phyloP scores from a whole-genome alignment of 1,140 invertebrate genomes.

The Platorchestia sp. region DNA sequence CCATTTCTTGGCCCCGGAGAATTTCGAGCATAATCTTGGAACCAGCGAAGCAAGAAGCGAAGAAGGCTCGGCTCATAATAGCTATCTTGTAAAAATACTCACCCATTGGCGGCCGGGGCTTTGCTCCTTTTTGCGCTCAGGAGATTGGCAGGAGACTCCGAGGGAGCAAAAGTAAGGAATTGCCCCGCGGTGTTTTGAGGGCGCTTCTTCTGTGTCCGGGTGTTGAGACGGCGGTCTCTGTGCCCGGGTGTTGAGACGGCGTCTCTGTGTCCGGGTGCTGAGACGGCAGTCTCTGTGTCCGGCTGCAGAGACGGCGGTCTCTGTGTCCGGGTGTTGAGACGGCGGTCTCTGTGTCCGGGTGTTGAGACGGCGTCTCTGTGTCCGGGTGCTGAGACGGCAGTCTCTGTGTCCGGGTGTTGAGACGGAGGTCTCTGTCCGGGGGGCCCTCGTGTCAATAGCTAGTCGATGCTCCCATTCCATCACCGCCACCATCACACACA shows the following conservation, averaged over 20 bases:
- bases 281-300: no score
- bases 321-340: not conserved
- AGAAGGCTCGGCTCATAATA: slow-evolving; percentile 2
- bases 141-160: slow-evolving; percentile 2
- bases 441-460: no score
- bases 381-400: no score
- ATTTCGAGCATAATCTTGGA: not conserved
- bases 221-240: not conserved
- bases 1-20: not conserved
- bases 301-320: no score
- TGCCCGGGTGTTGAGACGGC: no score
- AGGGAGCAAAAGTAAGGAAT: not conserved
- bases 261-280: no score
- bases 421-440: not conserved
- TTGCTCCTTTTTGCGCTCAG: not conserved
- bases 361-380: no score
- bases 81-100: slow-evolving; percentile 26
- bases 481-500: no score
- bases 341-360: no score
- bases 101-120: slow-evolving; percentile 23
- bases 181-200: not conserved
- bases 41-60: not conserved
- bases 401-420: no score
- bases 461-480: no score
- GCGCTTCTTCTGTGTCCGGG: not conserved